Evolutionary conservation across 35 echinoderm and acorn worm genomes (phyloP).

Genomic region (Apostichopus parvimensis): DNA sequence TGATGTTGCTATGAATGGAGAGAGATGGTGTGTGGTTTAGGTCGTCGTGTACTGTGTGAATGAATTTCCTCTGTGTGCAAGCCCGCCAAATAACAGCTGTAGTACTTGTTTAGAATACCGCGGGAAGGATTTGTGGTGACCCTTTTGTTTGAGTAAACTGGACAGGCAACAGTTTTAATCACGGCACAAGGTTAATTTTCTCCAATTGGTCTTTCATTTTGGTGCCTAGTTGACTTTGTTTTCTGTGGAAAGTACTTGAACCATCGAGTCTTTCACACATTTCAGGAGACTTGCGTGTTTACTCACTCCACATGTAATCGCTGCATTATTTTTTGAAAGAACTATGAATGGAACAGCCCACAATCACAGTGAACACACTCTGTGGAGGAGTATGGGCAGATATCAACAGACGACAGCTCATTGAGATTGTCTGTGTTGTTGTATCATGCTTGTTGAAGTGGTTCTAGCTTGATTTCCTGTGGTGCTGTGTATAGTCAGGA

Average conservation of each 20-base stretch:
- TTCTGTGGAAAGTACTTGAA: neutral
- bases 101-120: neutral
- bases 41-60: neutral
- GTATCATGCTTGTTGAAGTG: constrained; percentile 17
- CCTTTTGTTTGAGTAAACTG: constrained; percentile 31
- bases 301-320: constrained; percentile 24
- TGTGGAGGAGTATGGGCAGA: neutral
- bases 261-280: constrained; percentile 39
- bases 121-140: constrained; percentile 13
- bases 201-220: constrained; percentile 47
- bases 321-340: neutral
- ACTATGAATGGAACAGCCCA: constrained; percentile 35
- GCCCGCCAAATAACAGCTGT: neutral
- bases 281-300: constrained; percentile 48
- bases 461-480: neutral
- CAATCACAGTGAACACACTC: constrained; percentile 33
- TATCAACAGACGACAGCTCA: constrained; percentile 26
- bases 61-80: neutral
- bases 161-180: constrained; percentile 41
- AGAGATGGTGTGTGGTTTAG: constrained; percentile 29
- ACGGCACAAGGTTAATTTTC: constrained; percentile 45
- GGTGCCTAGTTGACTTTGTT: constrained; percentile 51
- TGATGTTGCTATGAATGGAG: neutral
- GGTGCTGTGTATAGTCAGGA: neutral
- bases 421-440: constrained; percentile 12